Evolutionary conservation across 2,888 invertebrate genomes (phyloP), one percentile per base, ranked within the genome.

Genomic region (Lordiphosa fenestrarum): DNA sequence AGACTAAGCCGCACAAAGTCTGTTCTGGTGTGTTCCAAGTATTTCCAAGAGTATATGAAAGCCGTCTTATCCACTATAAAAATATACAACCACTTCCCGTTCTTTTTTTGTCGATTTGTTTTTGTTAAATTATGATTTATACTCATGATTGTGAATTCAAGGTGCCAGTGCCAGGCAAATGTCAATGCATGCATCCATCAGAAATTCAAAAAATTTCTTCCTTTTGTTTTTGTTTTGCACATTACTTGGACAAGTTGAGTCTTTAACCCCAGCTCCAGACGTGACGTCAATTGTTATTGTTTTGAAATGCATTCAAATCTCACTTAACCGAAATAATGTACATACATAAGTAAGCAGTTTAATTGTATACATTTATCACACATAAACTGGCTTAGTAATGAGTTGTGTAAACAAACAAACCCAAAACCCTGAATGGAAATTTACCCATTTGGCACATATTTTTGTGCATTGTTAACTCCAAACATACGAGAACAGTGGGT

Each of bases 401-500:
- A 78, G 58, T 60, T 48, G 38, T 4, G 64, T 57, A 76, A 71
- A 78, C 47, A 60, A 61, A 33, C 41, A 50, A 58, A 33, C 53
- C 30, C 38, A 42, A 35, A 49, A 33, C 39, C 13, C 38, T 44
- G 55, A 53, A 73, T 84, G 84, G 81, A 84, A 84, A 62, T 69
- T 84, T 84, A 84, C 84, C 81, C 81, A 81, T 65, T 84, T 77
- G 76, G 53, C 76, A 69, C 69, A 44, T 75, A 53, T n/a, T 25
- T 40, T 39, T 54, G 37, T 54, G 30, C 39, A 44, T 55, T 50
- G 30, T 30, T 30, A 30, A 30, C 30, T 30, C 3, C 30, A 30
- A 30, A 30, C 30, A 30, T 30, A 30, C 9, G 30, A 30, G 30
- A 30, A 30, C 30, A 3, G 30, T 30, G 30, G 30, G 30, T 30